These are phyloP conservation scores for Nycticorax nycticorax DNA, from an alignment of 2,113 vertebrate species.

Conservation along the genomic window DNA sequence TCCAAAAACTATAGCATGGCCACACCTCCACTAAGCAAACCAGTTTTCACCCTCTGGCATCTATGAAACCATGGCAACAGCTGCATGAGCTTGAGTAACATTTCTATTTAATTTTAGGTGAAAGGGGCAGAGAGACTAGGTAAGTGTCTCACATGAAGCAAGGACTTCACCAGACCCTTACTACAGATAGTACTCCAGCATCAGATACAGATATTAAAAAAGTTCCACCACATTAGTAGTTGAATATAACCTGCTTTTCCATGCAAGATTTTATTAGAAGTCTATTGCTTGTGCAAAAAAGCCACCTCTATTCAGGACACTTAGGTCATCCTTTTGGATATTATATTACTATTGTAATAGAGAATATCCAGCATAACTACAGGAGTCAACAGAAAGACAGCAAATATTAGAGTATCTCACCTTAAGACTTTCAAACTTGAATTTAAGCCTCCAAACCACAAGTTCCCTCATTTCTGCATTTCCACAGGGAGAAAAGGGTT, in stretches of 20 bases:
- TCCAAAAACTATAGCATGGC: neutral
- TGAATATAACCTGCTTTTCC: neutral
- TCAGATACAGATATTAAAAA: neutral
- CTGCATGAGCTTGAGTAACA: neutral
- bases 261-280: neutral
- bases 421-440: neutral
- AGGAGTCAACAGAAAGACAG: neutral
- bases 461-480: neutral
- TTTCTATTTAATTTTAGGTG: neutral
- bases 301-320: neutral
- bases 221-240: neutral
- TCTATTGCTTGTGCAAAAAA: neutral
- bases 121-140: neutral
- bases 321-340: neutral
- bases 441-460: neutral
- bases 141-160: neutral
- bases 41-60: neutral
- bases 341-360: neutral
- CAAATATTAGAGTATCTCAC: neutral
- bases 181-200: neutral
- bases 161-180: neutral
- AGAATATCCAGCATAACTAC: neutral
- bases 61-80: neutral
- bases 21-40: neutral
- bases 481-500: neutral